Base-by-base conservation (phyloP, 2,797 vertebrate species). In the Pseudochromis fuscus region DNA sequence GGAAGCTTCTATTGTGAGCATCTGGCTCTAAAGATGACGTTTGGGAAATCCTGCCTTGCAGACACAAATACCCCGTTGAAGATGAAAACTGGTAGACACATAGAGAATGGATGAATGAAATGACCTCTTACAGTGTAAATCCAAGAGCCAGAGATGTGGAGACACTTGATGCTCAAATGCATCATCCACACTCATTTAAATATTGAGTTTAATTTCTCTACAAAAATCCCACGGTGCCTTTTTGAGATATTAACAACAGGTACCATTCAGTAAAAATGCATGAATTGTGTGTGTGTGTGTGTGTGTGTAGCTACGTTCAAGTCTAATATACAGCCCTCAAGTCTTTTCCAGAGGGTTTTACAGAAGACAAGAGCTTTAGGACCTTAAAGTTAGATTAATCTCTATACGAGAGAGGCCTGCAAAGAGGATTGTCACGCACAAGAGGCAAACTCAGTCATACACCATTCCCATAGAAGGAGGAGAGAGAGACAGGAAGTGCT, bases 1-100 rank as follows among this genome's bases (percentile, higher is more conserved):
- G 40, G 28, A 57, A 35, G 23, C 28, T 50, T 59, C 31, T n/a
- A n/a, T n/a, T 3, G 35, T 37, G 9, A 37, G 24, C 5, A 7
- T 57, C n/a, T 19, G 28, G 28, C 37, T 52, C 25, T 50, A 63
- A 57, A 48, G 48, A 63, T 53, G 19, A 67, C 33, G 7, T 59
- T 25, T 52, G 23, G 27, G 11, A 62, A 49, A 52, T 50, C 18
- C 46, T 19, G 35, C 1, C 5, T 50, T 30, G 3, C 3, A 46
- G 11, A 9, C 40, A 60, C 63, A 12, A 48, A 13, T n/a, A 9
- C 18, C 7, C 13, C 15, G n/a, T 7, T 15, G 13, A 19, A 30
- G 28, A 48, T 68, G 16, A n/a, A 23, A 33, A 37, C 10, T 7
- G 2, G 25, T 27, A 31, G 51, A 38, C 4, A 35, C 49, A 19